Evolutionary conservation across 2,888 invertebrate genomes (phyloP).

Genomic region (Phytoseiulus persimilis): DNA sequence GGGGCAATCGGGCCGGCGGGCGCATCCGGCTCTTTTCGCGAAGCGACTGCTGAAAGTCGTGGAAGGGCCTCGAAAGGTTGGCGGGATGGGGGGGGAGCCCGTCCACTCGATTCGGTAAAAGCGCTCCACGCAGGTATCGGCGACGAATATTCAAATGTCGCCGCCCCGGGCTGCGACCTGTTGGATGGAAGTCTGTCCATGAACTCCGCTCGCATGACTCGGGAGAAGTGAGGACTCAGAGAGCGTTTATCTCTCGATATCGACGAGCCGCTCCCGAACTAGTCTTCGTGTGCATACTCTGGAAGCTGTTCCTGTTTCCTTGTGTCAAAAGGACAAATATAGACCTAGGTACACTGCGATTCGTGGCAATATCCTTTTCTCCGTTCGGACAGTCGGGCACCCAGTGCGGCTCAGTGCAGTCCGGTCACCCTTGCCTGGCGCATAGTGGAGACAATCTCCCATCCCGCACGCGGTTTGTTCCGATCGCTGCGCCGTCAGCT

Average conservation of each 20-base stretch:
- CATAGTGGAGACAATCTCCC: neutral
- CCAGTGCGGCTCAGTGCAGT: neutral
- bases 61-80: neutral
- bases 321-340: neutral
- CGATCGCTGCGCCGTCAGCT: too few relatives aligned
- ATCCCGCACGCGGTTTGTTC: too few relatives aligned
- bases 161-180: too few relatives aligned
- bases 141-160: too few relatives aligned
- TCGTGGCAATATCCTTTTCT: slow-evolving; percentile 5
- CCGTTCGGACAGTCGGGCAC: neutral
- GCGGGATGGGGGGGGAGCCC: too few relatives aligned
- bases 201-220: too few relatives aligned
- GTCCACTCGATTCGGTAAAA: too few relatives aligned
- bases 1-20: neutral
- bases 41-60: neutral
- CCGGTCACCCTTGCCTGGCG: neutral
- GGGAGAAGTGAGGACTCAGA: too few relatives aligned
- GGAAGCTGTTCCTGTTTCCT: neutral
- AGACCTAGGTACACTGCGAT: neutral
- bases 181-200: too few relatives aligned
- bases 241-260: neutral
- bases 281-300: neutral
- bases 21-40: neutral
- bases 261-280: neutral
- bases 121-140: too few relatives aligned